Percentiles rank a stretch among this genome's conserved stretches.
These are phyloP conservation scores for Lacanobia oleracea DNA, from an alignment of 2,888 invertebrate genomes.

Conservation along the genomic window DNA sequence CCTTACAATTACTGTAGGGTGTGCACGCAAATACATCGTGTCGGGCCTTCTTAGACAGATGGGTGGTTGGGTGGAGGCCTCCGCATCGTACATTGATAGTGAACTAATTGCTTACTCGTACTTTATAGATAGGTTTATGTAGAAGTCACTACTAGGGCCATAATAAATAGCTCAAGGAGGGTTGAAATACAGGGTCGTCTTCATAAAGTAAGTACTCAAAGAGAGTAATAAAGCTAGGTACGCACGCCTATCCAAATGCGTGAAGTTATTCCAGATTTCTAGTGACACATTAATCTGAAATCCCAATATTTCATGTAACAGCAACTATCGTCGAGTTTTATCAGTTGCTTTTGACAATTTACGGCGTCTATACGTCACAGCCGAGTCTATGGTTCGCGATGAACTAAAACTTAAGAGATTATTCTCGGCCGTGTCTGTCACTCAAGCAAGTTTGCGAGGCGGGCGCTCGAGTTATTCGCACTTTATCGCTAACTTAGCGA, in stretches of 20 bases:
- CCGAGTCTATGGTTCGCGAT: slow-evolving; percentile 63
- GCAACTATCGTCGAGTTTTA: slow-evolving; percentile 62
- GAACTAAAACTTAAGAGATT: slow-evolving; percentile 73
- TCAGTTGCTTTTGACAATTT: slow-evolving; percentile 65
- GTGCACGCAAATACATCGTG: slow-evolving; percentile 12
- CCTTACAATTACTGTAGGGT: slow-evolving; percentile 38
- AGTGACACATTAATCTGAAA: slow-evolving; percentile 28
- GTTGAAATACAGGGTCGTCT: background rate
- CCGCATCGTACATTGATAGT: slow-evolving; percentile 49
- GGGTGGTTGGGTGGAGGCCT: slow-evolving; percentile 34
- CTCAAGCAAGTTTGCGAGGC: slow-evolving; percentile 63
- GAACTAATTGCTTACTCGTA: slow-evolving; percentile 35
- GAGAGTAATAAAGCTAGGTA: background rate
- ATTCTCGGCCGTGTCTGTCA: slow-evolving; percentile 73
- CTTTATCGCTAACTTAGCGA: slow-evolving; percentile 71
- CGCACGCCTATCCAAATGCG: background rate
- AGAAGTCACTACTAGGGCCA: background rate
- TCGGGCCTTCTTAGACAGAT: slow-evolving; percentile 43
- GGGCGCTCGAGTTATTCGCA: slow-evolving; percentile 70
- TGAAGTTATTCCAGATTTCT: background rate
- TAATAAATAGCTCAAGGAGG: background rate
- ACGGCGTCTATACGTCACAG: slow-evolving; percentile 61
- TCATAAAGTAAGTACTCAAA: background rate
- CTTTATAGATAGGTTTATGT: slow-evolving; percentile 5
- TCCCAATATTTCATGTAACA: slow-evolving; percentile 40